Evolutionary conservation across 2,888 invertebrate genomes (phyloP), one percentile per base, ranked within the genome.

Genomic region (Caenorhabditis sp.): DNA sequence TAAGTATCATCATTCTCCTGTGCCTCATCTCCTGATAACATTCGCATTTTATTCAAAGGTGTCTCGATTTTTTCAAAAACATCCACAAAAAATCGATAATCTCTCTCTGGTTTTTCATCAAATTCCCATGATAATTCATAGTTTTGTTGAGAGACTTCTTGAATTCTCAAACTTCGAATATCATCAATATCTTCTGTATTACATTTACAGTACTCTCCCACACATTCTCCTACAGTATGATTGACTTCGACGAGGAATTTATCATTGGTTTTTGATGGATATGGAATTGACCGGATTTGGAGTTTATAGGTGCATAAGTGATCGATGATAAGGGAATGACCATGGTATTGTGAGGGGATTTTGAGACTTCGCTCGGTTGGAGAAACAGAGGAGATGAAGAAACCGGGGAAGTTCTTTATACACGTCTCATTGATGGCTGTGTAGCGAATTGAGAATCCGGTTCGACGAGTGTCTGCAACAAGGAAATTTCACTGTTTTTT

Each of bases 201-300:
- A 56, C 84, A 84, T 21, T 66, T 73, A 63, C 84, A 84, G 62
- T 77, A 84, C 25, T 77, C 77, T 7, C 74, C 74, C 17, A 84
- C 76, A 54, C 84, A 84, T 10, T 76, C 72, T 1, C 82, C 82
- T 52, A 84, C 82, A 0, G 74, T 78, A 69, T 82, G 73, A 10
- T 65, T 54, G 8, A 49, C 53, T 12, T 71, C 69, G 12, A 72
- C 61, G 14, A 72, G 71, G 49, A 71, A 80, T 25, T 67, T 66
- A 17, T 70, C 63, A 52, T 82, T 80, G 3, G 12, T 36, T 10
- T 70, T 76, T 3, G 75, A 78, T 25, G 82, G 82, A 71, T 84
- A 83, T 14, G 84, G 84, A 62, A 73, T 81, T 2, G 84, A 81
- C 26, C 75, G 77, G 59, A 83, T 76, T 57, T 80, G 76, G 20